A percentile compares a stretch with the other conserved stretches of the same genome.
These are phyloP conservation scores for Rhinolophus ferrumequinum DNA, from an alignment of 2,113 vertebrate species.

Conservation along the genomic window DNA sequence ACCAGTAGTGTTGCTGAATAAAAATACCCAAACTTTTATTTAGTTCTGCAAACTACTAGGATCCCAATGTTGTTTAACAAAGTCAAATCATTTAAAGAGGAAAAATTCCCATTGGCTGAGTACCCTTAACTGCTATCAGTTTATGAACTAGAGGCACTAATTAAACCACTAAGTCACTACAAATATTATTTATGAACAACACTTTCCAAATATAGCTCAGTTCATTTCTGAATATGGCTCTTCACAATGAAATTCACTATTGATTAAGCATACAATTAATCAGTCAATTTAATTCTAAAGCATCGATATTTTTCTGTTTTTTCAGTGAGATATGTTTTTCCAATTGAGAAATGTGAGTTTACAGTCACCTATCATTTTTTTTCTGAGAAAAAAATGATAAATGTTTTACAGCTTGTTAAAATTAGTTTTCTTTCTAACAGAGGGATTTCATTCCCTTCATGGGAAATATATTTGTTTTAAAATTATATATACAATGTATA, in stretches of 20 bases:
- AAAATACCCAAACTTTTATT: neutral
- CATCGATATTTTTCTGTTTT: neutral
- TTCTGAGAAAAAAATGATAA: neutral
- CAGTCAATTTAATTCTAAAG: neutral
- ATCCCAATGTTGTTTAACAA: neutral
- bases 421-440: neutral
- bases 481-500: neutral
- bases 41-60: neutral
- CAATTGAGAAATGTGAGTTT: neutral
- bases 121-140: neutral
- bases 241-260: neutral
- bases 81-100: neutral
- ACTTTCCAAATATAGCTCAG: neutral
- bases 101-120: neutral
- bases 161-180: neutral
- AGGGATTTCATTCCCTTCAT: neutral
- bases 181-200: neutral
- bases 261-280: slow-evolving; percentile 8
- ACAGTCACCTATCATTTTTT: neutral
- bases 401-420: neutral
- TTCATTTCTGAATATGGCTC: neutral
- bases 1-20: neutral
- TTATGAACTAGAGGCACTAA: neutral
- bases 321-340: neutral
- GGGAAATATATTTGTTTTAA: neutral